phyloP scores from a whole-genome alignment of 2,888 invertebrate species.

The Cryptus viduatorius region DNA sequence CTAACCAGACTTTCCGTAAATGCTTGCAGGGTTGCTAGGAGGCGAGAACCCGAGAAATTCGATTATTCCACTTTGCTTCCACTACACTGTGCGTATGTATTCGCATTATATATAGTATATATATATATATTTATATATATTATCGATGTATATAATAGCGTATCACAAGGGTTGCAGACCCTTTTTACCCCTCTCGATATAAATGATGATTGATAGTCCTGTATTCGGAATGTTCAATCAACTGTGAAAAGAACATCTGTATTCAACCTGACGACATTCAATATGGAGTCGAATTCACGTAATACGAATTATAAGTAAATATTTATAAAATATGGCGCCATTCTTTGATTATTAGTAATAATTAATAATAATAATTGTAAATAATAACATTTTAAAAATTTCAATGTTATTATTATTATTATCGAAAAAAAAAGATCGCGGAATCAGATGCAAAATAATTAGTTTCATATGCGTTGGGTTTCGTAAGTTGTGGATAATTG shows the following conservation, averaged over 20 bases:
- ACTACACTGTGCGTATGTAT: slow-evolving; percentile 1
- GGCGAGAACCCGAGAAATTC: slow-evolving; percentile 55
- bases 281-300: background rate
- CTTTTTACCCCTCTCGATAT: slow-evolving; percentile 24
- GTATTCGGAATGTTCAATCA: slow-evolving; percentile 51
- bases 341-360: no score
- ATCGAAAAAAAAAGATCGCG: no score
- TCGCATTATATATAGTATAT: background rate
- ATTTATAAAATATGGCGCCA: background rate
- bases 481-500: no score
- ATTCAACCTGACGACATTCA: slow-evolving; percentile 28
- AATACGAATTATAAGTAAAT: background rate
- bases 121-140: background rate
- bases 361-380: no score
- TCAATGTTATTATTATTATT: no score
- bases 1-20: slow-evolving; percentile 47
- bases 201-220: slow-evolving; percentile 51
- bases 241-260: slow-evolving; percentile 33
- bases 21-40: slow-evolving; percentile 32
- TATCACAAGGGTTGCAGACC: slow-evolving; percentile 26
- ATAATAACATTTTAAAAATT: no score
- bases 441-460: no score
- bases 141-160: background rate
- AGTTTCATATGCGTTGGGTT: no score
- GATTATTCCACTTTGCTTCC: slow-evolving; percentile 59